A percentile compares a stretch with the other conserved stretches of the same genome.
Evolutionary conservation across 2,113 vertebrate genomes (phyloP).

Genomic region (Perccottus glenii): DNA sequence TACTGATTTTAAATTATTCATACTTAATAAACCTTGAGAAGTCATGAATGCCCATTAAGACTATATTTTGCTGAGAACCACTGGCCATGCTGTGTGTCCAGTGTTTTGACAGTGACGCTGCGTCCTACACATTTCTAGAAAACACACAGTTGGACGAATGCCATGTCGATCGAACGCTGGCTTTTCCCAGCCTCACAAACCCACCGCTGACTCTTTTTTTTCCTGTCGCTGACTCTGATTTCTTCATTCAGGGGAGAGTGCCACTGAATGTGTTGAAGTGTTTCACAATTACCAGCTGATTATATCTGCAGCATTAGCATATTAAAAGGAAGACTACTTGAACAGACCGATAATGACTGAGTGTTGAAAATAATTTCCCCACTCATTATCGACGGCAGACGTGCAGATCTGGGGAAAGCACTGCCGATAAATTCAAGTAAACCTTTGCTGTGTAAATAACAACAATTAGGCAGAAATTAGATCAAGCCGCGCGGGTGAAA

Average conservation of each 20-base stretch:
- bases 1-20: too few relatives aligned
- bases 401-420: constrained; percentile 50
- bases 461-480: constrained; percentile 70
- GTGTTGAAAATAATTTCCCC: constrained; percentile 72
- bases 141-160: constrained; percentile 17
- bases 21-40: too few relatives aligned
- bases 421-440: constrained; percentile 65
- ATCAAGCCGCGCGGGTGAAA: constrained; percentile 52
- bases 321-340: constrained; percentile 76
- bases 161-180: neutral
- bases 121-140: neutral
- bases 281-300: constrained; percentile 77
- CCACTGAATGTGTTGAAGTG: constrained; percentile 70
- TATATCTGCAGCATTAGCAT: constrained; percentile 76
- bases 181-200: neutral
- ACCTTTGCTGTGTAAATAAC: constrained; percentile 73
- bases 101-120: too few relatives aligned
- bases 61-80: too few relatives aligned
- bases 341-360: constrained; percentile 75
- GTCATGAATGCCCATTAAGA: too few relatives aligned
- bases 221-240: constrained; percentile 53
- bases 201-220: neutral
- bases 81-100: too few relatives aligned
- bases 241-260: constrained; percentile 63
- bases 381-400: constrained; percentile 68